These are phyloP conservation scores for Synanthedon vespiformis DNA, from an alignment of 2,888 invertebrate species.

Conservation along the genomic window DNA sequence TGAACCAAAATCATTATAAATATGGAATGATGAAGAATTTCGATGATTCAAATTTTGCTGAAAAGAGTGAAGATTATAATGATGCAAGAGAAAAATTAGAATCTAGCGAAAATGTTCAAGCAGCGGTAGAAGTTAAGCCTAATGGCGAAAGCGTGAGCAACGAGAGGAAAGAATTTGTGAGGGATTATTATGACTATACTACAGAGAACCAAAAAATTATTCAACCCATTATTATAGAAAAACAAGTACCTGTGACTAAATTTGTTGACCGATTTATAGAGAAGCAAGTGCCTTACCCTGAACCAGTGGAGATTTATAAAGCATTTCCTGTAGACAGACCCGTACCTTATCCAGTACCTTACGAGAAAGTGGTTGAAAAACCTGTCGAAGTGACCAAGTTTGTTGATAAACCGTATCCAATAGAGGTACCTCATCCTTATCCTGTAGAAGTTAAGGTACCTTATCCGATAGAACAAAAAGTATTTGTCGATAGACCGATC, in stretches of 20 bases:
- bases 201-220: conserved; percentile 42
- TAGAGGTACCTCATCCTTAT: conserved; percentile 49
- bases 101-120: conserved; percentile 40
- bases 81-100: conserved; percentile 36
- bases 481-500: conserved; percentile 63
- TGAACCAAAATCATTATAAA: conserved; percentile 32
- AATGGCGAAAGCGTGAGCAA: conserved; percentile 22
- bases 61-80: conserved; percentile 14
- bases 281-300: conserved; percentile 54
- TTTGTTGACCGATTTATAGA: conserved; percentile 54
- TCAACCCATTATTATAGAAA: conserved; percentile 58
- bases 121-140: conserved; percentile 34
- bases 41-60: conserved; percentile 24
- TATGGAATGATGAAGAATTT: conserved; percentile 42
- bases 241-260: conserved; percentile 56
- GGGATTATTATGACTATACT: conserved; percentile 23
- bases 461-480: conserved; percentile 59
- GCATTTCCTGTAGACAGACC: conserved; percentile 52
- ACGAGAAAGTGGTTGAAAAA: conserved; percentile 66
- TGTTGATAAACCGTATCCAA: conserved; percentile 72
- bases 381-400: conserved; percentile 61
- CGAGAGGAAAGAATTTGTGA: conserved; percentile 30
- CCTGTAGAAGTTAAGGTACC: conserved; percentile 41
- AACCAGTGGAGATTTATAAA: conserved; percentile 40
- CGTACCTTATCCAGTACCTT: conserved; percentile 50